Evolutionary conservation across 2,888 invertebrate species (phyloP).

Genomic region (Plagodis pulveraria): DNA sequence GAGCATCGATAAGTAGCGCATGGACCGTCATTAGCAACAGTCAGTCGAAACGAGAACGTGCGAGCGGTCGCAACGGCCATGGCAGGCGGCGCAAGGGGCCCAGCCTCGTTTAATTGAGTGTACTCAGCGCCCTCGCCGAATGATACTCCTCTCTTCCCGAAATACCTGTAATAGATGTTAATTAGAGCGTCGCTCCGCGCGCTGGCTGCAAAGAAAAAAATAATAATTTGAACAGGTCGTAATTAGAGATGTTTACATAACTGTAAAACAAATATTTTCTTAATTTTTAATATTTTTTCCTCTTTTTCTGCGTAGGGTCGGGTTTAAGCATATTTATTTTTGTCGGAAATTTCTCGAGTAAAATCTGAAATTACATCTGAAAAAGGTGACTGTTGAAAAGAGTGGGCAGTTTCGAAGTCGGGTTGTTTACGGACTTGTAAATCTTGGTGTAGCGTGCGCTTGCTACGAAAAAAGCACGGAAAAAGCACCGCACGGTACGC

Average conservation of each 20-base stretch:
- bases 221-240: conserved; percentile 83
- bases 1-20: conserved; percentile 9
- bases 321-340: conserved; percentile 83
- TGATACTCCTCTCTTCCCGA: conserved; percentile 79
- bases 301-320: conserved; percentile 68
- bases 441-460: background rate
- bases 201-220: conserved; percentile 73
- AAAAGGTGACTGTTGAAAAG: conserved; percentile 48
- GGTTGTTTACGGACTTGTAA: background rate
- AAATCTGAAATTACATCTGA: conserved; percentile 78
- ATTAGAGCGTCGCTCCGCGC: conserved; percentile 75
- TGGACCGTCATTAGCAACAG: conserved; percentile 14
- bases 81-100: conserved; percentile 44
- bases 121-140: conserved; percentile 81
- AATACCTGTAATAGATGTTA: conserved; percentile 84
- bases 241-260: conserved; percentile 84
- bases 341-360: conserved; percentile 66
- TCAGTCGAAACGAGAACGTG: conserved; percentile 23
- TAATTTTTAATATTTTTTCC: conserved; percentile 81
- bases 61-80: conserved; percentile 29
- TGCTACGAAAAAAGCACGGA: background rate
- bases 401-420: conserved; percentile 18
- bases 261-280: conserved; percentile 83
- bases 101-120: conserved; percentile 79
- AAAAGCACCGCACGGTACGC: background rate